Percentiles rank a stretch among this genome's conserved stretches.
Conservation (phyloP, 2,113 vertebrate genomes). For the Trogon melanurus region DNA sequence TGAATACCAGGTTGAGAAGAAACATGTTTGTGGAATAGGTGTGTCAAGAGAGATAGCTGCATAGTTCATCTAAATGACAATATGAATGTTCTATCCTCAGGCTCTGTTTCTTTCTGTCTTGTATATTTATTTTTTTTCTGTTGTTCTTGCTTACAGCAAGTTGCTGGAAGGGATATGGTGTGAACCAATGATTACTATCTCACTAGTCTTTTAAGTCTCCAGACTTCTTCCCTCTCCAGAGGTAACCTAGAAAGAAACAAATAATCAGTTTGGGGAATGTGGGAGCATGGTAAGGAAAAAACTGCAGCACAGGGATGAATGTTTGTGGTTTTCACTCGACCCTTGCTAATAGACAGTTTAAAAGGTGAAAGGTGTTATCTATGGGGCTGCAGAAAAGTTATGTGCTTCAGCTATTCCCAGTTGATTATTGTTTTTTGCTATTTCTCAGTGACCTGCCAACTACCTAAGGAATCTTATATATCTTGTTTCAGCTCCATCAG, state of each 20-base stretch:
- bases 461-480: background rate
- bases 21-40: constrained; percentile 46
- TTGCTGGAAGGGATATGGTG: constrained; percentile 5
- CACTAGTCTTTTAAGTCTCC: constrained; percentile 29
- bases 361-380: background rate
- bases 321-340: background rate
- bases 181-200: constrained; percentile 46
- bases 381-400: background rate
- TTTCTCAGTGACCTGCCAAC: background rate
- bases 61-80: constrained; percentile 64
- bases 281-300: background rate
- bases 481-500: background rate
- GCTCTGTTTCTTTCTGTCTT: constrained; percentile 44
- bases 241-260: constrained; percentile 30
- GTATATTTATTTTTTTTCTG: constrained; percentile 23
- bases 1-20: constrained; percentile 56
- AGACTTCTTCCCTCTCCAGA: background rate
- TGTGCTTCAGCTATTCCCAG: background rate
- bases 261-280: background rate
- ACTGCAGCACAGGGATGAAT: background rate
- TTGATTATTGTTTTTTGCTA: background rate
- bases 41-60: constrained; percentile 56
- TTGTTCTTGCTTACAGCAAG: constrained; percentile 59
- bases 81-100: constrained; percentile 40
- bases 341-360: background rate